A percentile compares a stretch with the other conserved stretches of the same genome.
Conservation (phyloP, 2,113 vertebrate species). For the Elephas maximus region DNA sequence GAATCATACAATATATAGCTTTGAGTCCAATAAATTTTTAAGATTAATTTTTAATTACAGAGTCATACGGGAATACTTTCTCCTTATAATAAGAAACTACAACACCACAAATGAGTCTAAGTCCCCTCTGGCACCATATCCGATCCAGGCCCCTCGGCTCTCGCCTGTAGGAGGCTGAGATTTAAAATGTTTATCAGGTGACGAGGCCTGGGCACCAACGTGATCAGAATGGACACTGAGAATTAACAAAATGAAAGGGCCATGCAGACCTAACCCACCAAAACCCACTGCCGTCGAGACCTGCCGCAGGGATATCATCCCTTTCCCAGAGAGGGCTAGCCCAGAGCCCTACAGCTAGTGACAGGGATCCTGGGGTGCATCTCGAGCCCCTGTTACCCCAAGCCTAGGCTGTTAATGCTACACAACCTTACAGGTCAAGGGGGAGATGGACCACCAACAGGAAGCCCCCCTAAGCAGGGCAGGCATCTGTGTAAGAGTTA, state of each 20-base stretch:
- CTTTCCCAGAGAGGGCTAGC: neutral
- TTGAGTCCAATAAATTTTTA: neutral
- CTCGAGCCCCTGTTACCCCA: neutral
- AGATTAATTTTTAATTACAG: neutral
- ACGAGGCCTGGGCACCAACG: neutral
- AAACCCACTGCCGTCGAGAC: neutral
- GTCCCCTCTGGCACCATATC: neutral
- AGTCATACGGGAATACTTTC: neutral
- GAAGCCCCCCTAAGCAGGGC: neutral
- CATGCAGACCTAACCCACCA: rapidly evolving
- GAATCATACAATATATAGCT: neutral
- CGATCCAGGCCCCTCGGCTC: neutral
- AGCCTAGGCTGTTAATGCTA: neutral
- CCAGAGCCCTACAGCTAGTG: neutral
- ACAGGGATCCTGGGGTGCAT: neutral
- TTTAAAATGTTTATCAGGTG: neutral
- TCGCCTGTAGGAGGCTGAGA: neutral
- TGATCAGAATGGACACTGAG: neutral
- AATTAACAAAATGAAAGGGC: neutral
- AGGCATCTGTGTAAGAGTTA: neutral
- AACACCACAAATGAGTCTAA: neutral
- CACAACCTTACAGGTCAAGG: neutral
- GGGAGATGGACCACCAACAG: neutral
- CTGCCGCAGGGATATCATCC: rapidly evolving
- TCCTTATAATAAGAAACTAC: neutral